phyloP scores from a whole-genome alignment of 2,113 vertebrate species.

The Protobothrops flavoviridis region DNA sequence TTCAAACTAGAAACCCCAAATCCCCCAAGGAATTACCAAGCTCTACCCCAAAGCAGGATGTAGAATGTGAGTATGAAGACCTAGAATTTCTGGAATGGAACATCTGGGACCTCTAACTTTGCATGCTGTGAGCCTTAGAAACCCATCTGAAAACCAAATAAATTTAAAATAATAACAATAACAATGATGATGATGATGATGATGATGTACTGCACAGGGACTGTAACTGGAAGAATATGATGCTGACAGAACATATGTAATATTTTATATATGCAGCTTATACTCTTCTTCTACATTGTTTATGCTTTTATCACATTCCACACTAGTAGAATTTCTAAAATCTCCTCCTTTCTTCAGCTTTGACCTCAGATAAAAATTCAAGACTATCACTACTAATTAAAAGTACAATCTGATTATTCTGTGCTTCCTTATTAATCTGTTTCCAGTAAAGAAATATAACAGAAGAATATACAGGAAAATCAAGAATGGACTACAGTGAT shows the following conservation, averaged over 20 bases:
- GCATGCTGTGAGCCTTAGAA: neutral
- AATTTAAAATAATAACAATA: neutral
- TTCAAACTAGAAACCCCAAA: neutral
- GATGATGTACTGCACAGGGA: neutral
- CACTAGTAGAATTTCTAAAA: neutral
- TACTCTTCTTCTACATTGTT: neutral
- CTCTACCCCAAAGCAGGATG: neutral
- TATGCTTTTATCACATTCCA: neutral
- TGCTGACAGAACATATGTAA: neutral
- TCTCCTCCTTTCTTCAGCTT: neutral
- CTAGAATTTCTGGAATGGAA: neutral
- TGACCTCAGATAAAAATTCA: neutral
- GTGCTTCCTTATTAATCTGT: neutral
- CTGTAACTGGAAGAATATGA: neutral
- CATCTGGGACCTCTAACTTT: neutral
- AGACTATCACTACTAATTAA: neutral
- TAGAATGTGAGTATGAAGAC: neutral
- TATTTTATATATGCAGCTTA: neutral
- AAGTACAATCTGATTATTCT: neutral
- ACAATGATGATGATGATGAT: neutral
- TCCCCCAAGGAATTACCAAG: neutral
- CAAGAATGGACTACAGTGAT: neutral
- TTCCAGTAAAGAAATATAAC: neutral
- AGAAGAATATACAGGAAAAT: neutral
- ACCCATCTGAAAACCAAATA: neutral